Conservation (phyloP, 2,797 vertebrate species). For the Eulemur albifrons region DNA sequence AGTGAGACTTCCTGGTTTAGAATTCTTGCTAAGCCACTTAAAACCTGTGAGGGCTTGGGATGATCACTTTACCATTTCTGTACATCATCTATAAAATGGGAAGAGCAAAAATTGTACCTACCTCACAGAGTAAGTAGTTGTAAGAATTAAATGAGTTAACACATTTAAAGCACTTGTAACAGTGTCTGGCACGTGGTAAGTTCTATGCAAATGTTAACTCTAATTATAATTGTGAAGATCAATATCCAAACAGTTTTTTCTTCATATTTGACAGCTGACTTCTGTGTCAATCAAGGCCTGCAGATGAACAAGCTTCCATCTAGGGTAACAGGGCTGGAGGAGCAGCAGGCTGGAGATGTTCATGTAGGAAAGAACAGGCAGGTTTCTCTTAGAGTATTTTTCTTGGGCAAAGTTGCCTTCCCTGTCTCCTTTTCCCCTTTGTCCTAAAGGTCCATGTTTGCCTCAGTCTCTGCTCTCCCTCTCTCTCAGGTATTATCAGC, state of each 20-base stretch:
- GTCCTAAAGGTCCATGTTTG: background rate
- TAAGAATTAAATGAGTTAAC: background rate
- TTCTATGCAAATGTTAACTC: background rate
- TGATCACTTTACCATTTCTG: background rate
- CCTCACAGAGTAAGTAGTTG: background rate
- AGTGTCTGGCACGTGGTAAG: background rate
- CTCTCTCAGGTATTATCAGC: background rate
- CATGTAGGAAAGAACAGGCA: background rate
- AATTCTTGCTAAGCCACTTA: background rate
- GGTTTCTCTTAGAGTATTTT: background rate
- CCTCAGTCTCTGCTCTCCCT: background rate
- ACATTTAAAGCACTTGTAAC: background rate
- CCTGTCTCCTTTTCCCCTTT: background rate
- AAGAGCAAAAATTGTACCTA: background rate
- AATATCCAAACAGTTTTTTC: background rate
- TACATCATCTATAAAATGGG: background rate
- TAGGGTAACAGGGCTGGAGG: background rate
- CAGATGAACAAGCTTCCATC: background rate
- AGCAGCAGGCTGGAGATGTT: background rate
- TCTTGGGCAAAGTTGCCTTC: background rate
- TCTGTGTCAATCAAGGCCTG: background rate
- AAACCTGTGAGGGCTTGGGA: background rate
- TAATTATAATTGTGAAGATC: background rate
- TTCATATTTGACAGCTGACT: background rate
- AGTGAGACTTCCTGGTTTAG: background rate